Percentiles rank a stretch among this genome's conserved stretches.
phyloP scores from a whole-genome alignment of 2,888 invertebrate genomes.

The Amphipoea lucens region DNA sequence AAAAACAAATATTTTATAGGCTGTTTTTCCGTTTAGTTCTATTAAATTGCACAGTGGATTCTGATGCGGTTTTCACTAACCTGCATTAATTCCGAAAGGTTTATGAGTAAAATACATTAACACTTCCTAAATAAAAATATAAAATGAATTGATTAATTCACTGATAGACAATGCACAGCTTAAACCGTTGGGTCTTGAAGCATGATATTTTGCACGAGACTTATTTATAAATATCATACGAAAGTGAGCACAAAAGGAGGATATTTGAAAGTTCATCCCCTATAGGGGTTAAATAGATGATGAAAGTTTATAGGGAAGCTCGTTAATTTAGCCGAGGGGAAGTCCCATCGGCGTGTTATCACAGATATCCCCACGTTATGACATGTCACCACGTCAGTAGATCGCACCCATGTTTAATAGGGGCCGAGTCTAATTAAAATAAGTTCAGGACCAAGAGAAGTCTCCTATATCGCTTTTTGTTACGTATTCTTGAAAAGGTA shows the following conservation, averaged over 20 bases:
- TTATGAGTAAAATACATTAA: not conserved
- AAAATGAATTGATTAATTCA: not conserved
- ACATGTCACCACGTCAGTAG: not conserved
- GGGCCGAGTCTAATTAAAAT: not conserved
- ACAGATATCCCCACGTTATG: not conserved
- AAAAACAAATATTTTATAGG: not conserved
- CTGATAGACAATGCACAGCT: not conserved
- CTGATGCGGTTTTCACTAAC: not conserved
- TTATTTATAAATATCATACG: not conserved
- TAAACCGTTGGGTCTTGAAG: not conserved
- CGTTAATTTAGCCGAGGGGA: not conserved
- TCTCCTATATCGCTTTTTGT: not conserved
- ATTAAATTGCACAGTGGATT: not conserved
- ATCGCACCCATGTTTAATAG: not conserved
- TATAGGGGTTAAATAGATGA: not conserved
- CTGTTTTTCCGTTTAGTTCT: not conserved
- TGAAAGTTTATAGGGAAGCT: not conserved
- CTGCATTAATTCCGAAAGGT: not conserved
- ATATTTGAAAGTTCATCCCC: not conserved
- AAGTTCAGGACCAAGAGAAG: not conserved
- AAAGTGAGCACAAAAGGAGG: not conserved
- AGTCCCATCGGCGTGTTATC: not conserved
- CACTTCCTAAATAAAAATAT: not conserved
- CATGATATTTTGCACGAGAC: not conserved
- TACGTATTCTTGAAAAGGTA: not conserved